Evolutionary conservation across 2,797 vertebrate genomes (phyloP), one percentile per base, ranked within the genome.

Genomic region (Syngnathus acus): DNA sequence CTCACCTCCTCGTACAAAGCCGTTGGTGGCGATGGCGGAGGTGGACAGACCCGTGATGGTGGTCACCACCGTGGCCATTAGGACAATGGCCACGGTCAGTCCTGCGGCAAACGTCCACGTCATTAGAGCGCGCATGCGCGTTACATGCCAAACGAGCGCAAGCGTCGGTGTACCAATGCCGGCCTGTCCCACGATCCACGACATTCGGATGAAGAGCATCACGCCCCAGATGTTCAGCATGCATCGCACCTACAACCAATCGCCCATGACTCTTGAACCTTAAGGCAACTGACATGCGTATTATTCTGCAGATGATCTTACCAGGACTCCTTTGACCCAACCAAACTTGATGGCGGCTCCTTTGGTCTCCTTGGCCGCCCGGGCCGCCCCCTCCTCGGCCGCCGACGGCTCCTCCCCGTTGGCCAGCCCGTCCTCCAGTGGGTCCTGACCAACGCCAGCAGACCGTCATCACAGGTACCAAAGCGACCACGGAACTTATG

Each of bases 181-280:
- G 76, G 96, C 95, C 66, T 96, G 95, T 74, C 97, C 97, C 3
- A 99, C 97, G 70, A 99, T 99, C 97, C 97, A 99, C 7, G 96
- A 95, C 67, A 99, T 91, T 58, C 97, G 88, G 86, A 99, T 99
- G 82, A 99, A 99, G 26, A 99, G 94, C 95, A 99, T 99, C 83
- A 99, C 97, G n/a, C 96, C 97, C 96, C 97, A 99, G 68, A 99
- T 99, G 84, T 99, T 99, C 84, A 99, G 87, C 97, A 99, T 98
- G 76, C 96, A 99, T 84, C 97, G 93, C 69, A 99, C 83, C 97
- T 93, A 80, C 11, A 80, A 54, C 11, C 23, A 4, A 37, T 17
- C 16, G 0, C 47, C 2, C 11, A 13, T 45, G 11, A 45, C 32
- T 32, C 32, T 43, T 43, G 42, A 45, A 45, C 42, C 13, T 14